Conservation (phyloP, 2,888 invertebrate genomes). For the Dicycla oo region DNA sequence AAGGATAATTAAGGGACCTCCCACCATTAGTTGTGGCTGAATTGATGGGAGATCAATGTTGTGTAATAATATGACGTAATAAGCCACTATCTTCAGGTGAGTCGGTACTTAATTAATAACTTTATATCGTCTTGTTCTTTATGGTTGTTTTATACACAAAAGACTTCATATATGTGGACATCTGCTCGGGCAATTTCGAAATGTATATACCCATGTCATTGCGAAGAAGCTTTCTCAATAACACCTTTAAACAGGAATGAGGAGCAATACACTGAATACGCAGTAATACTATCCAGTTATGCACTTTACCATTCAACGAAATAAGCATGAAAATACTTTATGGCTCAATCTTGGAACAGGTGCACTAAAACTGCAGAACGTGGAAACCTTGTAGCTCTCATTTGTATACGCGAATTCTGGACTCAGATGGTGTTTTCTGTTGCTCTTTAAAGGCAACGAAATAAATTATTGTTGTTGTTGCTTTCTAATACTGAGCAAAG, state of each 20-base stretch:
- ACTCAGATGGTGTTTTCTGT: conserved; percentile 26
- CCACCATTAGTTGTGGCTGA: conserved; percentile 11
- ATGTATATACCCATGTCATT: neutral
- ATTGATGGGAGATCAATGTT: conserved; percentile 37
- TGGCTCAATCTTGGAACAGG: conserved; percentile 56
- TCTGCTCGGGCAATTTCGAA: neutral
- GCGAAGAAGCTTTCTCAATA: conserved; percentile 4
- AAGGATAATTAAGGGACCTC: conserved; percentile 34
- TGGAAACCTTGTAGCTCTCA: conserved; percentile 37
- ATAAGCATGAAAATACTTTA: conserved; percentile 52
- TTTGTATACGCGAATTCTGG: conserved; percentile 48
- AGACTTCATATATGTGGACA: neutral
- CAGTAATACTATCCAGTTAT: conserved; percentile 24
- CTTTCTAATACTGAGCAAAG: neutral
- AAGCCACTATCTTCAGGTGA: conserved; percentile 10
- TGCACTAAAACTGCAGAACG: conserved; percentile 49
- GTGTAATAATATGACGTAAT: conserved; percentile 24
- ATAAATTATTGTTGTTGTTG: conserved; percentile 16
- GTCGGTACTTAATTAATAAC: conserved; percentile 3
- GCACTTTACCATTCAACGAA: conserved; percentile 36
- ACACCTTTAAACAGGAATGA: conserved; percentile 8
- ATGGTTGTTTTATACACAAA: too few species aligned
- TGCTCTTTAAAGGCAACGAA: conserved; percentile 28
- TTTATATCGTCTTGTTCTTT: neutral
- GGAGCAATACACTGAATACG: conserved; percentile 12